A percentile compares a stretch with the other conserved stretches of the same genome.
phyloP scores from a whole-genome alignment of 2,113 vertebrate species.

The Eubucco bourcierii region DNA sequence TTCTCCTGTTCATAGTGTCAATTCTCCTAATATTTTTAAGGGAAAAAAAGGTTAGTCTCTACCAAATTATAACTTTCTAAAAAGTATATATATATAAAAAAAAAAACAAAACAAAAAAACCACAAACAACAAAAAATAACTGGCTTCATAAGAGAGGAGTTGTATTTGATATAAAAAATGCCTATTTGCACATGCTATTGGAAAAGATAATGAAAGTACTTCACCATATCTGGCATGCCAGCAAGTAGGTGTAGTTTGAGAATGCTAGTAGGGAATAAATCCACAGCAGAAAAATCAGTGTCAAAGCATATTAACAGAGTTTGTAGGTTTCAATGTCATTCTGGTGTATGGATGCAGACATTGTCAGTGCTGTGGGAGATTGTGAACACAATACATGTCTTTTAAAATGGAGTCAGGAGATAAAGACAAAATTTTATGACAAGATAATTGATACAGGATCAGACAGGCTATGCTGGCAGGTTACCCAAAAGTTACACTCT shows the following conservation, averaged over 20 bases:
- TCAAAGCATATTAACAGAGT: not conserved
- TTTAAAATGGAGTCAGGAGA: not conserved
- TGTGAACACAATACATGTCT: not conserved
- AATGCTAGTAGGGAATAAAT: not conserved
- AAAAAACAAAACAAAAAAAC: no score
- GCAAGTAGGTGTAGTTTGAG: not conserved
- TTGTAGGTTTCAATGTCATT: not conserved
- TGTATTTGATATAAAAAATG: not conserved
- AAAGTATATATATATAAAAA: no score
- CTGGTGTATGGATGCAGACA: not conserved
- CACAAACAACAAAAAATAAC: not conserved
- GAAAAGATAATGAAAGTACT: not conserved
- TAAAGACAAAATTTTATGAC: not conserved
- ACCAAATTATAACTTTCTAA: not conserved
- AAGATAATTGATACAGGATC: not conserved
- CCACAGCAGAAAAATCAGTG: not conserved
- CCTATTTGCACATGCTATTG: not conserved
- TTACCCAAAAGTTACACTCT: not conserved
- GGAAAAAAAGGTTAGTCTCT: not conserved
- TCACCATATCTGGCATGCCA: conserved; percentile 7
- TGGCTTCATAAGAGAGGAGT: not conserved
- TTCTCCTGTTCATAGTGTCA: not conserved
- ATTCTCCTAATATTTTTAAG: not conserved
- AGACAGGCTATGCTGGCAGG: not conserved
- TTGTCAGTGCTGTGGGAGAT: not conserved